phyloP scores from a whole-genome alignment of 2,888 invertebrate species.

The Microchrysa polita region DNA sequence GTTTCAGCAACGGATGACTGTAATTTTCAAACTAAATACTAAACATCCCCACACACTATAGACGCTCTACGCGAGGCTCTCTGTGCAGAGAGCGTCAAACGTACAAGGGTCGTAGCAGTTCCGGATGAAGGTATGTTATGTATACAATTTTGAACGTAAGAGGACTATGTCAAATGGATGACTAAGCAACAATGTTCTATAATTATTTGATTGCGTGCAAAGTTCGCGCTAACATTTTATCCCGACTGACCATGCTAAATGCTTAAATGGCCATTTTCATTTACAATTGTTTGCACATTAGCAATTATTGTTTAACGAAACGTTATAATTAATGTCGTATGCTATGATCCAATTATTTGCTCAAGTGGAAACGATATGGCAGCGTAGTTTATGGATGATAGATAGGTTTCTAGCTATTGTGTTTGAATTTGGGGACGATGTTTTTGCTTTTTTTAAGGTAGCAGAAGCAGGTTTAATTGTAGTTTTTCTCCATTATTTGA shows the following conservation, averaged over 20 bases:
- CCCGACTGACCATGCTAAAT: slow-evolving; percentile 9
- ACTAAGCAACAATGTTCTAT: neutral
- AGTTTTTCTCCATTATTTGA: too few relatives aligned
- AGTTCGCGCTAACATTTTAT: neutral
- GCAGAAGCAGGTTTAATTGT: too few relatives aligned
- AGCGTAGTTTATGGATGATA: neutral
- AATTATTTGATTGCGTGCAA: neutral
- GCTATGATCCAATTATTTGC: neutral
- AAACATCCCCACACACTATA: too few relatives aligned
- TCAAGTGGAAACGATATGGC: neutral
- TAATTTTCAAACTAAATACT: neutral
- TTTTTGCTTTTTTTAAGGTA: too few relatives aligned
- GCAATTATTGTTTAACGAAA: slow-evolving; percentile 30
- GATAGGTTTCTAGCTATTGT: neutral
- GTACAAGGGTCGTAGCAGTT: neutral
- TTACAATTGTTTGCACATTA: slow-evolving; percentile 28
- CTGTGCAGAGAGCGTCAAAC: neutral
- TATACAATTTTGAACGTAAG: too few relatives aligned
- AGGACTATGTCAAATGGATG: too few relatives aligned
- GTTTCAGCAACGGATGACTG: neutral
- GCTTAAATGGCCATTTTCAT: slow-evolving; percentile 12
- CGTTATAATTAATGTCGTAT: slow-evolving; percentile 23
- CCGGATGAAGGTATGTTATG: neutral
- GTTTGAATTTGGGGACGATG: too few relatives aligned
- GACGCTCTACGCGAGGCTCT: neutral